A percentile compares a stretch with the other conserved stretches of the same genome.
Conservation (phyloP, 2,113 vertebrate species). For the Colinus virginianus region DNA sequence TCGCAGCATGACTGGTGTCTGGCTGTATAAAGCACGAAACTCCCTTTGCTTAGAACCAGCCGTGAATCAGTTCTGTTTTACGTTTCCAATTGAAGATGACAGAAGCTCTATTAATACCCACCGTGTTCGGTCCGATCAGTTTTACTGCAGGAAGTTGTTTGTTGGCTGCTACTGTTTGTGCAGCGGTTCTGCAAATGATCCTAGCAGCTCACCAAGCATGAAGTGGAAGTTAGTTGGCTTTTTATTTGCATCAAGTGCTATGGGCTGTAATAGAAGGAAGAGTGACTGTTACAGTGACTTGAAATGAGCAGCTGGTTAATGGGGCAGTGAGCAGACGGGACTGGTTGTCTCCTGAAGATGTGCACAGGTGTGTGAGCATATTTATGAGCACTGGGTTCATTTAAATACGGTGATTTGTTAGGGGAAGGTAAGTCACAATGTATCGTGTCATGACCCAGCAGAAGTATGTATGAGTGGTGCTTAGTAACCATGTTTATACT, state of each 20-base stretch:
- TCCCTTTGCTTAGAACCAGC: neutral
- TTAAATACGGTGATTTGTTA: neutral
- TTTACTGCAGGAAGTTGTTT: neutral
- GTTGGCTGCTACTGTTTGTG: neutral
- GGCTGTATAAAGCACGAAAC: neutral
- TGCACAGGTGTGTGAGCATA: neutral
- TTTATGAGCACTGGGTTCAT: neutral
- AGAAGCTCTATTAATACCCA: neutral
- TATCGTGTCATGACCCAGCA: neutral
- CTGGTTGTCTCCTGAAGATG: neutral
- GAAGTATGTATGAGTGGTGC: neutral
- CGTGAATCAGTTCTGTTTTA: neutral
- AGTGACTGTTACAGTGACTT: neutral
- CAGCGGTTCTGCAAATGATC: neutral
- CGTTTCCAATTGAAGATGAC: neutral
- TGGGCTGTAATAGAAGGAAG: neutral
- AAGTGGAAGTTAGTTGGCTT: neutral
- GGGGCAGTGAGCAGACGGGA: neutral
- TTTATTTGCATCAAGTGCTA: neutral
- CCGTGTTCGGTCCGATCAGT: neutral
- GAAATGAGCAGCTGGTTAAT: neutral
- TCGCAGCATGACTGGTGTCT: neutral
- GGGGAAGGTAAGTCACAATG: neutral
- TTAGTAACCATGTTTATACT: neutral
- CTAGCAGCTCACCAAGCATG: neutral